A percentile compares a stretch with the other conserved stretches of the same genome.
Conservation (phyloP, 2,888 invertebrate genomes). For the Caenorhabditis drosophilae region DNA sequence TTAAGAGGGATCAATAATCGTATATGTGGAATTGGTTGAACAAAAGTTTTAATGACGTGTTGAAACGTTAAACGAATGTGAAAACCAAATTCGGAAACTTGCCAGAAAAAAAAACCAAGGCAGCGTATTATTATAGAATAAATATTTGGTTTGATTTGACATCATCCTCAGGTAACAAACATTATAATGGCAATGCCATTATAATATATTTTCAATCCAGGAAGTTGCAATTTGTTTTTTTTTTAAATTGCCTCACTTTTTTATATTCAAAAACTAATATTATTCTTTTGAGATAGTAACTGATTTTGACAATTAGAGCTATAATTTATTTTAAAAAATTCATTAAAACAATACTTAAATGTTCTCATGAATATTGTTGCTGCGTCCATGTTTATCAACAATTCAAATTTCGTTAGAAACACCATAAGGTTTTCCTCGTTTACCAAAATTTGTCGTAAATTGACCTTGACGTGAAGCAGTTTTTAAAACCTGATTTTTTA, state of each 20-base stretch:
- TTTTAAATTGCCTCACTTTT: not conserved
- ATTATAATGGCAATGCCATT: not conserved
- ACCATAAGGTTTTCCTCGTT: not conserved
- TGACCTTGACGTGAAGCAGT: conserved; percentile 6
- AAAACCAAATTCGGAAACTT: not conserved
- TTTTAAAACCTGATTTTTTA: conserved; percentile 3
- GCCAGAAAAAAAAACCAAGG: not conserved
- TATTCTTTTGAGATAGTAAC: too few species aligned
- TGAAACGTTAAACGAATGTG: not conserved
- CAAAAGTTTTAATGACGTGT: not conserved
- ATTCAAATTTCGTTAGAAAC: conserved; percentile 1
- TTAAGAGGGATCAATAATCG: not conserved
- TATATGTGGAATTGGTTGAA: not conserved
- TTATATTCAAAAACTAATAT: not conserved
- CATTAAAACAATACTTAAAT: too few species aligned
- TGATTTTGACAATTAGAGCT: too few species aligned
- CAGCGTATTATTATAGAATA: not conserved
- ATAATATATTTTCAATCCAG: not conserved
- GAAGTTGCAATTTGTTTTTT: conserved; percentile 4
- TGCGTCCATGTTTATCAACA: too few species aligned
- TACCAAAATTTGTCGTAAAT: not conserved
- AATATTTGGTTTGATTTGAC: not conserved
- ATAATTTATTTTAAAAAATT: too few species aligned
- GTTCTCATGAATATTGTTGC: too few species aligned
- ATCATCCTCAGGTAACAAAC: not conserved